phyloP scores from a whole-genome alignment of 2,888 invertebrate species.

The Thera obeliscata region DNA sequence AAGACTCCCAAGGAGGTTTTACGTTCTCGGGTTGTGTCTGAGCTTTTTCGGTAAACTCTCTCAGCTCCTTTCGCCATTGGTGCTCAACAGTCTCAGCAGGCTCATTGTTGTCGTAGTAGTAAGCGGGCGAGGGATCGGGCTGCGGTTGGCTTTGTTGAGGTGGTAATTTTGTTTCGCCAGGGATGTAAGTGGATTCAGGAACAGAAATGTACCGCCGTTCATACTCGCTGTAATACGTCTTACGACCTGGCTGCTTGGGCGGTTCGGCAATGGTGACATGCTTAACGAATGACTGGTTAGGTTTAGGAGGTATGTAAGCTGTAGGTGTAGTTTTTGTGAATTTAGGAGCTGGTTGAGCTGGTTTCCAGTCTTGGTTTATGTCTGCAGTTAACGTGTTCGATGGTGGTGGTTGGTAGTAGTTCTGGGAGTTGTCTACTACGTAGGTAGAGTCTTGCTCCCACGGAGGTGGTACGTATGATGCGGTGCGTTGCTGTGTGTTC shows the following conservation, averaged over 20 bases:
- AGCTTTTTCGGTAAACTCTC: conserved; percentile 78
- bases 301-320: conserved; percentile 77
- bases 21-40: conserved; percentile 65
- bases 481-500: conserved; percentile 66
- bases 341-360: conserved; percentile 58
- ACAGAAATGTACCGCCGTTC: conserved; percentile 79
- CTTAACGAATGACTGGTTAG: conserved; percentile 78
- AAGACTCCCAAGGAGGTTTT: conserved; percentile 73
- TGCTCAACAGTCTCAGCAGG: conserved; percentile 70
- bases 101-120: conserved; percentile 77
- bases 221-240: conserved; percentile 80
- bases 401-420: conserved; percentile 64
- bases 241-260: conserved; percentile 68
- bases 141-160: conserved; percentile 71
- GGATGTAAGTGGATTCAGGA: conserved; percentile 76
- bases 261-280: conserved; percentile 58
- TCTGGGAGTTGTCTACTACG: conserved; percentile 61
- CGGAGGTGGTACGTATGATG: conserved; percentile 78
- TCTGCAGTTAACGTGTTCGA: conserved; percentile 51
- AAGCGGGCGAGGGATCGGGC: conserved; percentile 76
- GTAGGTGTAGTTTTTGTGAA: conserved; percentile 69
- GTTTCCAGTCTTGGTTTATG: conserved; percentile 60
- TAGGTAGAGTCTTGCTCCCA: conserved; percentile 78
- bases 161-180: conserved; percentile 71
- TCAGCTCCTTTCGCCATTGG: conserved; percentile 78